These are phyloP conservation scores for Callorhinus ursinus DNA, from an alignment of 2,113 vertebrate species.

Conservation along the genomic window DNA sequence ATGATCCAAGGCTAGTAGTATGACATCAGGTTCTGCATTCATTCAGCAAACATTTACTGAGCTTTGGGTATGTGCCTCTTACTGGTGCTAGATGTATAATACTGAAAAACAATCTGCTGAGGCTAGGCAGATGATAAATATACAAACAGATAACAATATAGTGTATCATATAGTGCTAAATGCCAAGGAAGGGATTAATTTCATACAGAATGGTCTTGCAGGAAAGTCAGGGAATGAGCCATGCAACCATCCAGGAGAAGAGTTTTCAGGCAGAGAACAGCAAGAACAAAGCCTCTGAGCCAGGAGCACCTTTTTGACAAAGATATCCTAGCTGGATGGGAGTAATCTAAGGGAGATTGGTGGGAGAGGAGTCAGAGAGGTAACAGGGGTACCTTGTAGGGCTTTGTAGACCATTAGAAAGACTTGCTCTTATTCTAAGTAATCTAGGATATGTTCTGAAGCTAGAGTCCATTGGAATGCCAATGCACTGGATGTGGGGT, in stretches of 20 bases:
- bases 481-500: neutral
- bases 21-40: neutral
- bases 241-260: neutral
- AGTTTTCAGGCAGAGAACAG: neutral
- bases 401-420: neutral
- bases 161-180: neutral
- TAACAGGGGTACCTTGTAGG: neutral
- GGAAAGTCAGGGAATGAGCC: neutral
- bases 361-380: neutral
- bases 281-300: neutral
- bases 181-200: neutral
- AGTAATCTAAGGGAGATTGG: neutral
- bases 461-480: neutral
- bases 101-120: neutral
- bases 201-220: neutral
- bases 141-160: neutral
- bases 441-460: neutral
- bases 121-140: neutral
- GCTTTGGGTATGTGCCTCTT: neutral
- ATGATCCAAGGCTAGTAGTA: neutral
- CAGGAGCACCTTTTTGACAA: neutral
- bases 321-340: neutral
- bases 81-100: neutral
- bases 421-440: neutral
- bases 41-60: neutral